Conservation (phyloP, 1,140 invertebrate species). For the Drosophila athabasca region DNA sequence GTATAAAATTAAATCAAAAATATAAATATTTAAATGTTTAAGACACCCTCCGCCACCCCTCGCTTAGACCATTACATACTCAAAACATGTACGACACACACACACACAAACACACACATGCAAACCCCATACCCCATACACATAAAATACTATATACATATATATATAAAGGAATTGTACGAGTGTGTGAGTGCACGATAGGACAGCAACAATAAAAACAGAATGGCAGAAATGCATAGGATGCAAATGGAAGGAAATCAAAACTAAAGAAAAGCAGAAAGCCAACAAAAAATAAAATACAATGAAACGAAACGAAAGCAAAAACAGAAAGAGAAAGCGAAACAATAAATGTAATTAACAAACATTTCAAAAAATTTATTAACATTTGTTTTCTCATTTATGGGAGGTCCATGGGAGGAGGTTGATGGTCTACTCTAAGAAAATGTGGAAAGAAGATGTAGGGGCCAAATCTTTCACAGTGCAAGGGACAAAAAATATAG, state of each 20-base stretch:
- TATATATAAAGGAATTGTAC: neutral
- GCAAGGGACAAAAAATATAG: too few relatives aligned
- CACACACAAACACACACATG: constrained; percentile 15
- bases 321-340: constrained; percentile 40
- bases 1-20: constrained; percentile 53
- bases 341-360: constrained; percentile 63
- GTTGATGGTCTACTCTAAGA: too few relatives aligned
- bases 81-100: constrained; percentile 24
- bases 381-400: constrained; percentile 9
- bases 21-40: constrained; percentile 37
- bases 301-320: constrained; percentile 20
- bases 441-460: too few relatives aligned
- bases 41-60: constrained; percentile 17
- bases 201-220: constrained; percentile 18
- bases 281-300: constrained; percentile 1
- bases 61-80: constrained; percentile 32
- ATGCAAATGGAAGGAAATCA: constrained; percentile 46
- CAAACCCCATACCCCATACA: constrained; percentile 2
- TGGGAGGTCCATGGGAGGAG: neutral
- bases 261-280: constrained; percentile 34
- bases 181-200: constrained; percentile 9
- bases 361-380: constrained; percentile 51
- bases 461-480: too few relatives aligned
- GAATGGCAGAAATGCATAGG: constrained; percentile 9
- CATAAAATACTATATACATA: constrained; percentile 7